phyloP scores from a whole-genome alignment of 2,797 vertebrate genomes.

The Eulemur mongoz region DNA sequence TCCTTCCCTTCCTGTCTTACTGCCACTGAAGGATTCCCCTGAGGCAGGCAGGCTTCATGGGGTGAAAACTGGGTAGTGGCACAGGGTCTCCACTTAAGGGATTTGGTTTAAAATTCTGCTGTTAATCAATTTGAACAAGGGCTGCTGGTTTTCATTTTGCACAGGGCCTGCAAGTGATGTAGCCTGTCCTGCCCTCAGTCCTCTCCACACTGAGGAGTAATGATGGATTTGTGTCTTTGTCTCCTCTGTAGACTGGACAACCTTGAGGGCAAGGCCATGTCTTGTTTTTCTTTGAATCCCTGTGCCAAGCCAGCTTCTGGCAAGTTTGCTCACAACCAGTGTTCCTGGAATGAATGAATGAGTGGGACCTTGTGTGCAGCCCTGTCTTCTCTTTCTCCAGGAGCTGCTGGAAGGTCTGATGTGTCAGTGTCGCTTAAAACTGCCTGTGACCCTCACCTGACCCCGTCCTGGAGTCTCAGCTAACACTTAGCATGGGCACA shows the following conservation, averaged over 20 bases:
- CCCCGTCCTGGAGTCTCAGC: not conserved
- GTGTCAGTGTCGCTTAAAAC: no score
- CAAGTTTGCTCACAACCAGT: not conserved
- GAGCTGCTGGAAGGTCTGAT: no score
- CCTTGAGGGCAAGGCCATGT: not conserved
- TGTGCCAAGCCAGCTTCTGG: not conserved
- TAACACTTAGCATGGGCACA: not conserved
- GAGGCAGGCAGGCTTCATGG: rapidly evolving
- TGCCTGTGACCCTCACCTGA: rapidly evolving
- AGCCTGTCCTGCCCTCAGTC: not conserved
- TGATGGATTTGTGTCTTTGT: not conserved
- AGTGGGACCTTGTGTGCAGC: not conserved
- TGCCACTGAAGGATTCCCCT: not conserved
- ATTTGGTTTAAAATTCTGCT: not conserved
- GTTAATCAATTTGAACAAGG: not conserved
- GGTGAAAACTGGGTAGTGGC: rapidly evolving
- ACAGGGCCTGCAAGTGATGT: not conserved
- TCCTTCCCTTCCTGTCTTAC: not conserved
- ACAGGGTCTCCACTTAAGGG: not conserved
- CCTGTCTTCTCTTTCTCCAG: not conserved
- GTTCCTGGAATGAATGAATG: not conserved
- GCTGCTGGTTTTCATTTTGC: not conserved
- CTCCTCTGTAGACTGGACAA: not conserved
- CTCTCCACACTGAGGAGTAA: not conserved
- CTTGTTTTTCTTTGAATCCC: not conserved